A percentile compares a stretch with the other conserved stretches of the same genome.
These are phyloP conservation scores for Oscheius sp. DNA, from an alignment of 2,888 invertebrate genomes.

Conservation along the genomic window DNA sequence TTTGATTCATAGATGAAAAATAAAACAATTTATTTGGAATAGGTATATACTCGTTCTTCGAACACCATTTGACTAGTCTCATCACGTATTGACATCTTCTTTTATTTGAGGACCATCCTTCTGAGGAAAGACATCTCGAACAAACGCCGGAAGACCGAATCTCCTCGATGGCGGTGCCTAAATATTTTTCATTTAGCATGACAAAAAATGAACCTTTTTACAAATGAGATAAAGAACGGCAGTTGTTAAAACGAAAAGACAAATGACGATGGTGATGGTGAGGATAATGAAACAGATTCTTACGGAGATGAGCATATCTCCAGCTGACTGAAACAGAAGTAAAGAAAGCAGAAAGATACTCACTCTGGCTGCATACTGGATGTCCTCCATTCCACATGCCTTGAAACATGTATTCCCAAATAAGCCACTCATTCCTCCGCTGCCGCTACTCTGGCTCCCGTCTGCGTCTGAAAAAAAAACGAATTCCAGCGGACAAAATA, in stretches of 20 bases:
- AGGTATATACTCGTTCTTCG: slow-evolving; percentile 5
- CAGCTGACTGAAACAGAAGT: slow-evolving; percentile 57
- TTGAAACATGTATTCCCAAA: slow-evolving; percentile 64
- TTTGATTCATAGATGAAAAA: too few relatives aligned
- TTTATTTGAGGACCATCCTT: slow-evolving; percentile 9
- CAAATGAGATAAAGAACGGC: slow-evolving; percentile 40
- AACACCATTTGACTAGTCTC: too few relatives aligned
- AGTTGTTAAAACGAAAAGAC: slow-evolving; percentile 44
- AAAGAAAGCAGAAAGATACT: slow-evolving; percentile 4
- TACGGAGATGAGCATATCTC: slow-evolving; percentile 61
- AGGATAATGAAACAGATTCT: slow-evolving; percentile 51
- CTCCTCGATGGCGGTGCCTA: slow-evolving; percentile 23
- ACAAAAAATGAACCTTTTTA: slow-evolving; percentile 23
- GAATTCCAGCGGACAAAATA: neutral
- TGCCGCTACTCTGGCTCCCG: neutral
- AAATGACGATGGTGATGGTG: slow-evolving; percentile 45
- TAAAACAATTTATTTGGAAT: too few relatives aligned
- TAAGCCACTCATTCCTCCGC: slow-evolving; percentile 28
- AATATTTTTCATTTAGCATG: neutral
- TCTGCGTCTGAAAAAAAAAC: slow-evolving; percentile 18
- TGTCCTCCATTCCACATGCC: slow-evolving; percentile 68
- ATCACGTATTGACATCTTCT: slow-evolving; percentile 20
- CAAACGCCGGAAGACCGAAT: slow-evolving; percentile 30
- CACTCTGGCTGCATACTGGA: slow-evolving; percentile 66
- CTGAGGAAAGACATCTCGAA: slow-evolving; percentile 29